Conservation (phyloP, 2,888 invertebrate species). For the Rambutsinella grinnellia region DNA sequence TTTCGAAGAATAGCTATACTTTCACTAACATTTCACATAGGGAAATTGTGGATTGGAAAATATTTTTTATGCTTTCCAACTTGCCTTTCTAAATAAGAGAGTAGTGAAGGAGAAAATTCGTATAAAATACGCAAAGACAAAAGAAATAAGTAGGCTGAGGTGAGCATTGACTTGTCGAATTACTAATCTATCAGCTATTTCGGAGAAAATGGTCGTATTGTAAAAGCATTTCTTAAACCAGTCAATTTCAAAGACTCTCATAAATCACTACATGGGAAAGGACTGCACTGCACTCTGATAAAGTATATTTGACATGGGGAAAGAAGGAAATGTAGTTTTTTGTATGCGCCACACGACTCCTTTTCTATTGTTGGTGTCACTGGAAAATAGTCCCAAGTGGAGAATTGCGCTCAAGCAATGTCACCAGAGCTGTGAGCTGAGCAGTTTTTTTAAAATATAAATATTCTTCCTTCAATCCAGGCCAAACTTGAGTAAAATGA, state of each 20-base stretch:
- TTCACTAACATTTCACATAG: not conserved
- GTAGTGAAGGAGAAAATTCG: too few relatives aligned
- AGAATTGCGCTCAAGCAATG: too few relatives aligned
- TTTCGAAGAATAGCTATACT: not conserved
- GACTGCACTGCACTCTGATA: not conserved
- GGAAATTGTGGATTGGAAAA: not conserved
- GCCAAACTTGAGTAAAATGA: too few relatives aligned
- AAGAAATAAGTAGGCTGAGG: too few relatives aligned
- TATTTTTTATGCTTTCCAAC: too few relatives aligned
- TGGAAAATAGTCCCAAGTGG: constrained; percentile 16
- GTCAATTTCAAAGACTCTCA: constrained; percentile 1
- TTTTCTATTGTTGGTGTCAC: not conserved
- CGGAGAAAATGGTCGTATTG: not conserved
- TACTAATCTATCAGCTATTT: too few relatives aligned
- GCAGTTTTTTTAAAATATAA: too few relatives aligned
- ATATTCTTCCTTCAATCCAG: too few relatives aligned
- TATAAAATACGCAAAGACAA: too few relatives aligned
- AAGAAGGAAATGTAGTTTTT: constrained; percentile 26
- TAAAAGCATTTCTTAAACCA: not conserved
- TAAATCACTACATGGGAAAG: not conserved
- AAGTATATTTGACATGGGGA: not conserved
- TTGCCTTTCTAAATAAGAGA: too few relatives aligned
- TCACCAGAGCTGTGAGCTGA: too few relatives aligned
- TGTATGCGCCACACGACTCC: constrained; percentile 31
- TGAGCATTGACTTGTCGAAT: too few relatives aligned